phyloP scores from a whole-genome alignment of 1,140 invertebrate genomes.

The Zaprionus vittiger region DNA sequence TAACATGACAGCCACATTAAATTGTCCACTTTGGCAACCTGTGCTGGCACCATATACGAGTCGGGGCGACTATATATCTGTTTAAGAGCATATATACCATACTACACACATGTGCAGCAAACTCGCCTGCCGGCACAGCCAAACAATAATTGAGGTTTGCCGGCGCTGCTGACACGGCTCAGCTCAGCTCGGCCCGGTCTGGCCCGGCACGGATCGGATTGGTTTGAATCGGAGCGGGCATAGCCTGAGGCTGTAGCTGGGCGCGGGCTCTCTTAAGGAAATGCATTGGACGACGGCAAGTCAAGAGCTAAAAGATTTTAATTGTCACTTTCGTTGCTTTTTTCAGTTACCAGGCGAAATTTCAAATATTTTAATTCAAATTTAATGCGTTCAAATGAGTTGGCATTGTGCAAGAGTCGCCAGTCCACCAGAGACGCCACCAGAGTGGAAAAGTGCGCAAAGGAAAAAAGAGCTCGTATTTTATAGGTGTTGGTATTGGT shows the following conservation, averaged over 20 bases:
- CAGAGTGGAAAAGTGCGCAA: not conserved
- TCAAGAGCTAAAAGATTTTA: constrained; percentile 56
- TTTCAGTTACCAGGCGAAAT: constrained; percentile 59
- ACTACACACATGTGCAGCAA: constrained; percentile 23
- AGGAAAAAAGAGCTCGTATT: constrained; percentile 10
- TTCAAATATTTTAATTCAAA: constrained; percentile 80
- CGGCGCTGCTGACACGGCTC: constrained; percentile 41
- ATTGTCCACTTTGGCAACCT: constrained; percentile 80
- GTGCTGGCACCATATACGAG: constrained; percentile 59
- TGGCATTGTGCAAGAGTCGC: constrained; percentile 59
- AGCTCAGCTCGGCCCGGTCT: constrained; percentile 31
- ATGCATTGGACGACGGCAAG: constrained; percentile 51
- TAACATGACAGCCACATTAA: constrained; percentile 83
- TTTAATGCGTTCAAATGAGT: constrained; percentile 74
- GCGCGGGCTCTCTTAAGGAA: constrained; percentile 70
- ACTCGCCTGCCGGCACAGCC: constrained; percentile 53
- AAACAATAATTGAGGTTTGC: constrained; percentile 68
- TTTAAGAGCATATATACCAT: constrained; percentile 16
- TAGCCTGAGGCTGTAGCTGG: constrained; percentile 41
- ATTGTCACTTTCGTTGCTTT: constrained; percentile 76
- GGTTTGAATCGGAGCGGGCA: constrained; percentile 21
- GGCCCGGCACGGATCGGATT: constrained; percentile 32
- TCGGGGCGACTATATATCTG: constrained; percentile 12
- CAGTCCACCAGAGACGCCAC: not conserved
- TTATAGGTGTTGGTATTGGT: constrained; percentile 14